phyloP scores from a whole-genome alignment of 2,888 invertebrate species.

The Pandemis heparana region DNA sequence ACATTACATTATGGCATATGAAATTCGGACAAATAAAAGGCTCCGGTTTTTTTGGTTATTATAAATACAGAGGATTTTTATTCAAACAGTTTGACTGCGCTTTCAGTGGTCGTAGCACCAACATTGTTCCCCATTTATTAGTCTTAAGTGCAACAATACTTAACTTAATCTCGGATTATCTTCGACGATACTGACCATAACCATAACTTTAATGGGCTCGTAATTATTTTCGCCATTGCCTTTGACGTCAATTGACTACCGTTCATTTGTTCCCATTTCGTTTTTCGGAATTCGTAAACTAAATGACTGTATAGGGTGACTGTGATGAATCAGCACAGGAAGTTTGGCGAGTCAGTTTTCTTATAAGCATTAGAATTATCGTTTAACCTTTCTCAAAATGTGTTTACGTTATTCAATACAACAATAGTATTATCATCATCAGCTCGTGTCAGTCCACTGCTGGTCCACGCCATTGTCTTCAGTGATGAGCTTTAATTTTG shows the following conservation, averaged over 20 bases:
- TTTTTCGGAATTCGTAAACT: not conserved
- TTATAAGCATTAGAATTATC: not conserved
- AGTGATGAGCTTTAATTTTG: too few species aligned
- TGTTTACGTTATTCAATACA: too few species aligned
- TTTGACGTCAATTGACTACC: slow-evolving; percentile 50
- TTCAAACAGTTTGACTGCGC: not conserved
- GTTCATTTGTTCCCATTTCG: slow-evolving; percentile 3
- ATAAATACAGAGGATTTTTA: not conserved
- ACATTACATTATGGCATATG: too few species aligned
- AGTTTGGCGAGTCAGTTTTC: not conserved
- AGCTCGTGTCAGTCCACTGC: too few species aligned
- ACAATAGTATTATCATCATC: too few species aligned
- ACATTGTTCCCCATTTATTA: not conserved
- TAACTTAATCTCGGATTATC: slow-evolving; percentile 13
- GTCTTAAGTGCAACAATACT: slow-evolving; percentile 22
- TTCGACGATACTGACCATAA: slow-evolving; percentile 42
- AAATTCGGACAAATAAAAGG: too few species aligned
- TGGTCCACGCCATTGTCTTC: too few species aligned
- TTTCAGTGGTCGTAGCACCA: not conserved
- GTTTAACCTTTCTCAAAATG: too few species aligned
- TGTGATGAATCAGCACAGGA: too few species aligned
- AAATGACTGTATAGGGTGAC: not conserved
- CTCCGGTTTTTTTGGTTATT: too few species aligned
- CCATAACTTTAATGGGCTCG: slow-evolving; percentile 47
- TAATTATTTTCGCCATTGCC: slow-evolving; percentile 53